Percentiles rank a stretch among this genome's conserved stretches.
Evolutionary conservation across 2,113 vertebrate species (phyloP).

Genomic region (Sphyrna mokarran): DNA sequence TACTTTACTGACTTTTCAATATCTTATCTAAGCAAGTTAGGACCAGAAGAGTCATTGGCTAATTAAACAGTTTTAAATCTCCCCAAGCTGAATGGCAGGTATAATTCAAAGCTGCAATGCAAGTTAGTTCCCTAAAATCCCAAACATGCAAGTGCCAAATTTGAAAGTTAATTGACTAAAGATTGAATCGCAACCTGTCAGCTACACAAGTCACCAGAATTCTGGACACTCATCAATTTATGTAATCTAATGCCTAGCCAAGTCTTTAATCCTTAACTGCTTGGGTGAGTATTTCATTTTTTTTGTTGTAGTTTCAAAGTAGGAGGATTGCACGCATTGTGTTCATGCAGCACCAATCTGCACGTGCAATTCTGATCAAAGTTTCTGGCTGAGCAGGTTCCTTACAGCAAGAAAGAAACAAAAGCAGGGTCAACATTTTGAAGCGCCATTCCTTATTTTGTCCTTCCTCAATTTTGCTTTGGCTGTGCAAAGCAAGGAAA

Average conservation of each 20-base stretch:
- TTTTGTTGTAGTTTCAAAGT: neutral
- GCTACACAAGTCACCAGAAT: neutral
- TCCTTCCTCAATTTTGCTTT: neutral
- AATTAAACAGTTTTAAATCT: neutral
- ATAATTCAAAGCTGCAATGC: neutral
- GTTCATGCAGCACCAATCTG: neutral
- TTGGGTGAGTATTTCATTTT: neutral
- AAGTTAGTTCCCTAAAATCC: neutral
- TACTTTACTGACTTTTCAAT: neutral
- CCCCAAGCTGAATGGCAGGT: neutral
- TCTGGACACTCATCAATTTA: neutral
- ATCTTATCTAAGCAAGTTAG: neutral
- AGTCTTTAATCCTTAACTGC: neutral
- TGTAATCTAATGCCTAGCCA: neutral
- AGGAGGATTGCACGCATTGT: neutral
- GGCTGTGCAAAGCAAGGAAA: neutral
- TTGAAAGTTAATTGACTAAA: neutral
- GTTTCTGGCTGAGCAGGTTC: neutral
- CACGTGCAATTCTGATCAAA: neutral
- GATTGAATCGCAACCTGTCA: neutral
- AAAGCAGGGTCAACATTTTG: neutral
- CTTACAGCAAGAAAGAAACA: neutral
- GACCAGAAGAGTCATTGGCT: neutral
- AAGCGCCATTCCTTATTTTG: neutral
- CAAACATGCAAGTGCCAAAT: neutral